phyloP scores from a whole-genome alignment of 1,140 invertebrate species.

The Aphelenchoides fujianensis region DNA sequence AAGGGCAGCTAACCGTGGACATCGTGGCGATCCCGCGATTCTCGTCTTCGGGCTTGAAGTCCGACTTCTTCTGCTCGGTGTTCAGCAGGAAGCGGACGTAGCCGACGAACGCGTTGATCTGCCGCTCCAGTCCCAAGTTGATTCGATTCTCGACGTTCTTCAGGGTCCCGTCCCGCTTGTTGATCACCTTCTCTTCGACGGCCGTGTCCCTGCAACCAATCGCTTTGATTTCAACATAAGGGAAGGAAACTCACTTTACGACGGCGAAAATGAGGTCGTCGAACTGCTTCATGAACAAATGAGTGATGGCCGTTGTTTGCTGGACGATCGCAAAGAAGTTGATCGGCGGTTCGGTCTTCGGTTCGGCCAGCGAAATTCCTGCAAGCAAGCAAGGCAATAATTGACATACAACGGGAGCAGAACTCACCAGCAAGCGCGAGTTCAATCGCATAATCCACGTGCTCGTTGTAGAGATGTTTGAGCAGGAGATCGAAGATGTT shows the following conservation, averaged over 20 bases:
- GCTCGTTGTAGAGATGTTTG: constrained; percentile 81
- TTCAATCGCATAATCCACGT: constrained; percentile 92
- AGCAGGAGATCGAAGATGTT: constrained; percentile 82
- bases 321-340: constrained; percentile 91
- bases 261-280: constrained; percentile 82
- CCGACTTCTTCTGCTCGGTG: constrained; percentile 88
- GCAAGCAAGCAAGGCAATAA: constrained; percentile 63
- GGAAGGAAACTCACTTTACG: constrained; percentile 71
- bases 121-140: constrained; percentile 80
- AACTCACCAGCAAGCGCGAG: constrained; percentile 74
- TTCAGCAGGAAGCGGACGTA: constrained; percentile 87
- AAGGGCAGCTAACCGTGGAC: constrained; percentile 48
- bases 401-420: constrained; percentile 3
- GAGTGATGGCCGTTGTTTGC: constrained; percentile 91
- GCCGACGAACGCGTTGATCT: constrained; percentile 77
- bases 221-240: constrained; percentile 24
- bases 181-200: constrained; percentile 79
- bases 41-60: constrained; percentile 85
- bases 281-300: constrained; percentile 90
- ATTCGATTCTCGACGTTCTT: constrained; percentile 87
- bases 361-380: constrained; percentile 82
- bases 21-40: constrained; percentile 48
- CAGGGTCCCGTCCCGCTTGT: constrained; percentile 79
- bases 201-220: constrained; percentile 73
- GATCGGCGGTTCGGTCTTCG: constrained; percentile 75